Conservation (phyloP, 2,888 invertebrate species). For the Anagyrus pseudococci region DNA sequence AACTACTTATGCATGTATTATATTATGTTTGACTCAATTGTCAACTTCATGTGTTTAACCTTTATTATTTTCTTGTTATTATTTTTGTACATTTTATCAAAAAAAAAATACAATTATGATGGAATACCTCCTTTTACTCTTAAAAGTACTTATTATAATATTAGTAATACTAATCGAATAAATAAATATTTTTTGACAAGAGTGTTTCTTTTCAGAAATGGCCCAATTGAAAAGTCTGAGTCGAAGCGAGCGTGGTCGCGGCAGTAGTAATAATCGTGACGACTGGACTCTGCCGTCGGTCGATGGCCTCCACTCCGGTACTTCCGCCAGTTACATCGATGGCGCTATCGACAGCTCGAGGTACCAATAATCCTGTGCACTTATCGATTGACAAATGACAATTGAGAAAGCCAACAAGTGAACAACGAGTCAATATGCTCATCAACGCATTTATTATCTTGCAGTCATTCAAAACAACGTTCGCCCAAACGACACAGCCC, state of each 20-base stretch:
- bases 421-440: too few species aligned
- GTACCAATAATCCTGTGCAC: slow-evolving; percentile 15
- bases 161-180: too few species aligned
- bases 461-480: slow-evolving; percentile 48
- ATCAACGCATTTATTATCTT: slow-evolving; percentile 33
- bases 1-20: too few species aligned
- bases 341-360: slow-evolving; percentile 28
- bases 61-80: background rate
- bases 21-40: background rate
- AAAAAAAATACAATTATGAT: background rate
- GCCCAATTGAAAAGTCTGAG: slow-evolving; percentile 57
- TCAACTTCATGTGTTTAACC: background rate
- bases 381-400: too few species aligned
- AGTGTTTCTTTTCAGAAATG: slow-evolving; percentile 51
- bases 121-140: background rate
- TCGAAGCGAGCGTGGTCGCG: slow-evolving; percentile 47
- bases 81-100: background rate
- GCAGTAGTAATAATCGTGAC: slow-evolving; percentile 48
- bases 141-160: background rate
- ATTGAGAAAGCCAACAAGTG: too few species aligned
- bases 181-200: too few species aligned
- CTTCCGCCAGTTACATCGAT: slow-evolving; percentile 34
- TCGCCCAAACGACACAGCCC: slow-evolving; percentile 64
- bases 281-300: slow-evolving; percentile 56
- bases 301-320: slow-evolving; percentile 50